A percentile compares a stretch with the other conserved stretches of the same genome.
These are phyloP conservation scores for Drosophila ananassae DNA, from an alignment of 1,140 invertebrate genomes.

Conservation along the genomic window DNA sequence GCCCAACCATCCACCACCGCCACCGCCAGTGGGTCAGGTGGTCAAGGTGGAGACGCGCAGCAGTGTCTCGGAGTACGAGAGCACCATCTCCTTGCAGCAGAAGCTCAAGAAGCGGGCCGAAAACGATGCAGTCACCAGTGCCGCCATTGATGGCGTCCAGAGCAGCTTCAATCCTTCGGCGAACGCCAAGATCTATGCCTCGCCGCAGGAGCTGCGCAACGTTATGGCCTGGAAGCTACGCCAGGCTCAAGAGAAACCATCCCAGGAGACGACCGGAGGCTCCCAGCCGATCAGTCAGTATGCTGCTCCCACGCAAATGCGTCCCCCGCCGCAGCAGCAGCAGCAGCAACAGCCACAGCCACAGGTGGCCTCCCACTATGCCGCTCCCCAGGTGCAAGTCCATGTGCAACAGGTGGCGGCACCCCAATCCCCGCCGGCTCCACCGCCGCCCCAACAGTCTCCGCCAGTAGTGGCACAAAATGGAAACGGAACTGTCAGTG, in stretches of 20 bases:
- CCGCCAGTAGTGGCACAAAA: slow-evolving; percentile 88
- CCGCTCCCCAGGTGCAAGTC: slow-evolving; percentile 64
- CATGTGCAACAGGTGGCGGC: slow-evolving; percentile 36
- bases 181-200: slow-evolving; percentile 94
- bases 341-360: slow-evolving; percentile 90
- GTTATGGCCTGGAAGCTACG: slow-evolving; percentile 89
- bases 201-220: slow-evolving; percentile 92
- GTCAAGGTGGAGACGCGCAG: slow-evolving; percentile 89
- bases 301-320: slow-evolving; percentile 86
- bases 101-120: slow-evolving; percentile 76
- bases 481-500: slow-evolving; percentile 62
- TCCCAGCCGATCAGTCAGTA: slow-evolving; percentile 64
- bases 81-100: slow-evolving; percentile 80
- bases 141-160: slow-evolving; percentile 85
- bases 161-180: slow-evolving; percentile 94
- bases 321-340: slow-evolving; percentile 93
- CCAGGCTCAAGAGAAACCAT: slow-evolving; percentile 62
- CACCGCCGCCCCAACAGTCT: slow-evolving; percentile 87
- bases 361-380: slow-evolving; percentile 56
- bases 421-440: slow-evolving; percentile 55
- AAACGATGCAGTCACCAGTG: slow-evolving; percentile 75
- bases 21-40: slow-evolving; percentile 89
- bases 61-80: slow-evolving; percentile 80
- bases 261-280: slow-evolving; percentile 59
- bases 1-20: slow-evolving; percentile 89